Conservation (phyloP, 2,113 vertebrate species). For the Notothenia rossii region DNA sequence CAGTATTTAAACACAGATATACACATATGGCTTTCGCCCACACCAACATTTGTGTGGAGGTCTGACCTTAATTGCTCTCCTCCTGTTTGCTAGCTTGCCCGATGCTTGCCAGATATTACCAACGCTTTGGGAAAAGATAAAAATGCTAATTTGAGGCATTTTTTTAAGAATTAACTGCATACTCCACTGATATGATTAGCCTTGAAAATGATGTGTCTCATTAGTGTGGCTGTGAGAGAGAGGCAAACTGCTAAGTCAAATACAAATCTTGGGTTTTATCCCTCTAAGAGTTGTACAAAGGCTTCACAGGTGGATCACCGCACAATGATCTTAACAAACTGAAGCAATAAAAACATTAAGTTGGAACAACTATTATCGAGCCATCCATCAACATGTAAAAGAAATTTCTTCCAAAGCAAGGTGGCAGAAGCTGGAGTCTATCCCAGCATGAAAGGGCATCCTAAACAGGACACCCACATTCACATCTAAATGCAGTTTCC, state of each 20-base stretch:
- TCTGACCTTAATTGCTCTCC: constrained; percentile 38
- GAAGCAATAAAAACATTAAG: not conserved
- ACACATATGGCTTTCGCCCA: constrained; percentile 47
- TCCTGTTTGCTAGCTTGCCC: constrained; percentile 7
- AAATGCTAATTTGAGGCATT: not conserved
- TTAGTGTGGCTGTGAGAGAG: constrained; percentile 4
- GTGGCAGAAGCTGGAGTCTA: not conserved
- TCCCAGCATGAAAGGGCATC: not conserved
- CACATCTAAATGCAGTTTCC: not conserved
- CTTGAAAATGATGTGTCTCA: constrained; percentile 22
- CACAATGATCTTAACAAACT: not conserved
- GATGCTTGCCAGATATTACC: not conserved
- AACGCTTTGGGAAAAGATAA: constrained; percentile 15
- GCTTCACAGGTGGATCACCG: not conserved
- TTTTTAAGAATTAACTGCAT: constrained; percentile 18
- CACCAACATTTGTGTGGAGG: constrained; percentile 12
- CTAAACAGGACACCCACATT: not conserved
- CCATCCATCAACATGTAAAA: not conserved
- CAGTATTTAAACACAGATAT: constrained; percentile 41
- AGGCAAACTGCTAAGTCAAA: not conserved
- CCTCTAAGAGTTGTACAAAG: not conserved
- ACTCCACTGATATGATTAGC: constrained; percentile 4
- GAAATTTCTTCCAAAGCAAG: not conserved
- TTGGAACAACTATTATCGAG: not conserved
- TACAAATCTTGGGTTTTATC: too few species aligned